A percentile compares a stretch with the other conserved stretches of the same genome.
phyloP scores from a whole-genome alignment of 1,140 invertebrate genomes.

The Tetragonula clypearis region DNA sequence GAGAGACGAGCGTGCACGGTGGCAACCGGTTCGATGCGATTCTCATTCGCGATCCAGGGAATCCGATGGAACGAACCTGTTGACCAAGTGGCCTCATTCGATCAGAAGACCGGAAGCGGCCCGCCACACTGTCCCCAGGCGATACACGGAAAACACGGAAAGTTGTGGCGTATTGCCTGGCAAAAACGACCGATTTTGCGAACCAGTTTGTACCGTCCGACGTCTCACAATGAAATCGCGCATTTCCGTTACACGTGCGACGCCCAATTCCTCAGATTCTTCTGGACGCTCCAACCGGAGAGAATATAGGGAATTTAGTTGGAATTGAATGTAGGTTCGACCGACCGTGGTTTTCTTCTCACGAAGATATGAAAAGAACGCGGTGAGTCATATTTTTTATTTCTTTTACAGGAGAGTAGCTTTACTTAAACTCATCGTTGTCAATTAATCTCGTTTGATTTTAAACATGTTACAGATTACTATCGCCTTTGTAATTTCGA shows the following conservation, averaged over 20 bases:
- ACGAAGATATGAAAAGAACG: background rate
- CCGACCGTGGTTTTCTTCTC: background rate
- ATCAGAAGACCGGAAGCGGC: conserved; percentile 76
- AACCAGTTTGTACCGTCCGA: conserved; percentile 4
- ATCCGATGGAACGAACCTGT: conserved; percentile 77
- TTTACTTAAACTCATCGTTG: background rate
- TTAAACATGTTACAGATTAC: no score
- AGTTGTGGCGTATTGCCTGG: conserved; percentile 18
- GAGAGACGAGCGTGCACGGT: conserved; percentile 48
- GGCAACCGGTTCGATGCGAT: conserved; percentile 77
- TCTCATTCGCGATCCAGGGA: conserved; percentile 79
- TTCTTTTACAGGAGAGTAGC: background rate
- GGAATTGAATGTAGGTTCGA: background rate
- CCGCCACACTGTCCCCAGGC: conserved; percentile 21
- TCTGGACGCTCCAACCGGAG: background rate
- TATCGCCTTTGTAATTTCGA: no score
- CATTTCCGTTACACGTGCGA: background rate
- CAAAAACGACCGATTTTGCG: conserved; percentile 16
- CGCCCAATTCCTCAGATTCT: background rate
- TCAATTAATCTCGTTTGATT: no score
- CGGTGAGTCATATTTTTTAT: background rate
- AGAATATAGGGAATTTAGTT: background rate
- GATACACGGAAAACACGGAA: conserved; percentile 60
- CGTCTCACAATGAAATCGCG: background rate
- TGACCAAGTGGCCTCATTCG: conserved; percentile 82